Percentiles rank a stretch among this genome's conserved stretches.
These are phyloP conservation scores for Corythaixoides concolor DNA, from an alignment of 2,113 vertebrate species.

Conservation along the genomic window DNA sequence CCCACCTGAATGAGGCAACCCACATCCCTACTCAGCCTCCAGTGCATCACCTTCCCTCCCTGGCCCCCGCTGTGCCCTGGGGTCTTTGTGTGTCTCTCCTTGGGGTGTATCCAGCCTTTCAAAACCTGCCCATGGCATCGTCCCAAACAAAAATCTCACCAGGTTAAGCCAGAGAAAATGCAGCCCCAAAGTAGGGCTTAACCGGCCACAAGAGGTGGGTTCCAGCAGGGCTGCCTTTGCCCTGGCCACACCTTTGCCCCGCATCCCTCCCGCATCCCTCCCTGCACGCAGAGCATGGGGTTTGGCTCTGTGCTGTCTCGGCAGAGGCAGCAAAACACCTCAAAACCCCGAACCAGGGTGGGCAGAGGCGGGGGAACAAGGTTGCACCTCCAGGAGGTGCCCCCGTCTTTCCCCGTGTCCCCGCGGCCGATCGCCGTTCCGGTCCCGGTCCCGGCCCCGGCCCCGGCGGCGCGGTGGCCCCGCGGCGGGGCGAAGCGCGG, in stretches of 20 bases:
- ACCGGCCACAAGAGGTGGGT: neutral
- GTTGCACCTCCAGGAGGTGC: neutral
- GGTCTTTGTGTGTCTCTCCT: neutral
- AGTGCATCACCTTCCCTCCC: neutral
- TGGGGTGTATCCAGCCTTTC: neutral
- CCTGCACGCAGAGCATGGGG: fast-evolving
- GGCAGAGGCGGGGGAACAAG: neutral
- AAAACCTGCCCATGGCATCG: neutral
- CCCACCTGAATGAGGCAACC: neutral
- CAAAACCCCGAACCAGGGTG: fast-evolving
- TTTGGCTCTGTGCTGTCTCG: neutral
- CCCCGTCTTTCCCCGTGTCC: neutral
- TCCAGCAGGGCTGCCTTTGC: fast-evolving
- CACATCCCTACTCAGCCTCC: neutral
- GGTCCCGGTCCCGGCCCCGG: too few relatives aligned
- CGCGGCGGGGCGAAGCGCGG: neutral
- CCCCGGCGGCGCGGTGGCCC: neutral
- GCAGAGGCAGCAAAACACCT: neutral
- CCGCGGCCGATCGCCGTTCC: neutral
- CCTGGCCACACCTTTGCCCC: neutral
- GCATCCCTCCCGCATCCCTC: neutral
- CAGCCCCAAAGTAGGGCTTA: neutral
- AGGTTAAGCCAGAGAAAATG: neutral
- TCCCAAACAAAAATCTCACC: neutral
- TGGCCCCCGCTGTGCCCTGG: too few relatives aligned